phyloP scores from a whole-genome alignment of 2,888 invertebrate species.

The Drosophila anceps region DNA sequence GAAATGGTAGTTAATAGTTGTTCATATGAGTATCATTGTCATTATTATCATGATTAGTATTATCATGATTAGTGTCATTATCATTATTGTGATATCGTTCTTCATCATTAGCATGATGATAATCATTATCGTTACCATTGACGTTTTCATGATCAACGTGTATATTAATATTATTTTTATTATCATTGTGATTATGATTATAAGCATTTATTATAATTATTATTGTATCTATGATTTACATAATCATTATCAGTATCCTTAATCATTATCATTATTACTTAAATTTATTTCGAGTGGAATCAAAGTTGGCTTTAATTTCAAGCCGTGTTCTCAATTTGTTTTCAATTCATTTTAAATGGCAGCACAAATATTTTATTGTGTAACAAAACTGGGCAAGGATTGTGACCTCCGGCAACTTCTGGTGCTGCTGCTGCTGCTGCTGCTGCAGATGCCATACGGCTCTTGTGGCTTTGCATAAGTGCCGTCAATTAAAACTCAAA shows the following conservation, averaged over 20 bases:
- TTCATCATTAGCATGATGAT: not conserved
- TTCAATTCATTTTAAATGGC: not conserved
- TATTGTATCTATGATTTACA: not conserved
- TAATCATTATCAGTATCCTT: not conserved
- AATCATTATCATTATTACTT: not conserved
- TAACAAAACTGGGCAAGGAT: constrained; percentile 15
- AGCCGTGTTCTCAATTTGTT: not conserved
- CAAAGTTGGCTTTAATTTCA: not conserved
- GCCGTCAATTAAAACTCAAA: constrained; percentile 65
- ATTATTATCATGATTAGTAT: not conserved
- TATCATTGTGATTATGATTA: not conserved
- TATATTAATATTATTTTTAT: not conserved
- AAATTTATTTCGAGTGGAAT: not conserved
- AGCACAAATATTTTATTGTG: constrained; percentile 9
- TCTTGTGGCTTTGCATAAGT: constrained; percentile 61
- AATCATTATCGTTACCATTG: not conserved
- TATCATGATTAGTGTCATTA: not conserved
- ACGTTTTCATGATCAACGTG: not conserved
- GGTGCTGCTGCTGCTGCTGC: not conserved
- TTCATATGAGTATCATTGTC: not conserved
- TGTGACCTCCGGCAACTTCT: constrained; percentile 28
- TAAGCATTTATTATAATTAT: too few relatives aligned
- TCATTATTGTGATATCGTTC: not conserved
- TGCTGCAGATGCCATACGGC: constrained; percentile 45
- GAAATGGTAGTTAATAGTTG: not conserved